These are phyloP conservation scores for Drosophila niveifrons DNA, from an alignment of 2,888 invertebrate species.

Conservation along the genomic window DNA sequence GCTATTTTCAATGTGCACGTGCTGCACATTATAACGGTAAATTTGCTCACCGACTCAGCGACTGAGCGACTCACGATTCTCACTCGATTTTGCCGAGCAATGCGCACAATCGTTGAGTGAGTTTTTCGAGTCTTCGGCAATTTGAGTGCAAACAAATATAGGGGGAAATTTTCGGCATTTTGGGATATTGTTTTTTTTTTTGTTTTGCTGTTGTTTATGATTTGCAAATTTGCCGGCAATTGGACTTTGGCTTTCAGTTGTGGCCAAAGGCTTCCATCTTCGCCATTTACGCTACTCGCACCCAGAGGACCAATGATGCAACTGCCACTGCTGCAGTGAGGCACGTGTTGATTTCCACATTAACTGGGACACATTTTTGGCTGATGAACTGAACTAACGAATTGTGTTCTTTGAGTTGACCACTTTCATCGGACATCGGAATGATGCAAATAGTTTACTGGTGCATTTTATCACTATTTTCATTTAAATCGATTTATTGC, in stretches of 20 bases:
- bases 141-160: constrained; percentile 34
- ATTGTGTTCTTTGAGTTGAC: constrained; percentile 3
- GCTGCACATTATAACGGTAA: constrained; percentile 43
- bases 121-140: neutral
- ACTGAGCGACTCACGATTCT: neutral
- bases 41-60: constrained; percentile 45
- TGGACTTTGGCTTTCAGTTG: constrained; percentile 4
- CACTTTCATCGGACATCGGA: neutral
- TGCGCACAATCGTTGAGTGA: constrained; percentile 44
- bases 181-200: neutral
- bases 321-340: neutral
- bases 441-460: too few relatives aligned
- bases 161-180: constrained; percentile 20
- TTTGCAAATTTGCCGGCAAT: constrained; percentile 47
- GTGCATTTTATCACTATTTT: too few relatives aligned
- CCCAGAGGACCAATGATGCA: constrained; percentile 39
- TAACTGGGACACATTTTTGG: constrained; percentile 41
- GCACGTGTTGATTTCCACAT: constrained; percentile 52
- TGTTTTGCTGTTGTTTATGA: constrained; percentile 38
- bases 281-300: constrained; percentile 23
- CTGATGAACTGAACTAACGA: constrained; percentile 7
- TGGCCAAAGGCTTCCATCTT: constrained; percentile 3
- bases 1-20: constrained; percentile 25
- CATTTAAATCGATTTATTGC: too few relatives aligned
- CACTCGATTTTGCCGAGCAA: neutral